These are phyloP conservation scores for Synergus laeviventris DNA, from an alignment of 2,888 invertebrate species.

Conservation along the genomic window DNA sequence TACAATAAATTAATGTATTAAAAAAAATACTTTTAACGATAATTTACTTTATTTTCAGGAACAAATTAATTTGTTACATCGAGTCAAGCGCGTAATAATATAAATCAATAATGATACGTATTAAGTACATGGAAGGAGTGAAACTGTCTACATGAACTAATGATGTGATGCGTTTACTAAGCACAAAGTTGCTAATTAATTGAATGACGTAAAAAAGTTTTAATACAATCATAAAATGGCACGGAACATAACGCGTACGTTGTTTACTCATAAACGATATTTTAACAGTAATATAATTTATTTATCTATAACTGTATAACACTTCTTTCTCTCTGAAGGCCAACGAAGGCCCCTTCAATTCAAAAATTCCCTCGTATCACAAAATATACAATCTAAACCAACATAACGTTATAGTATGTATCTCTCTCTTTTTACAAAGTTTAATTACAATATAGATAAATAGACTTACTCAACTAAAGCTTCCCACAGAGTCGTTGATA, in stretches of 20 bases:
- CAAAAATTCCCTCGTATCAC: constrained; percentile 65
- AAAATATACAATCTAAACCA: constrained; percentile 71
- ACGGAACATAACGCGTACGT: constrained; percentile 59
- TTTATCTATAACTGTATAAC: constrained; percentile 44
- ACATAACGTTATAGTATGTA: constrained; percentile 61
- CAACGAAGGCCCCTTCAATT: constrained; percentile 19
- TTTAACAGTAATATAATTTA: constrained; percentile 60
- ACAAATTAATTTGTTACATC: constrained; percentile 70
- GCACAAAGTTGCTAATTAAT: constrained; percentile 38
- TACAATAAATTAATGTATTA: not conserved
- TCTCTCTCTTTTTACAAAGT: constrained; percentile 53
- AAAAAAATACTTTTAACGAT: constrained; percentile 56
- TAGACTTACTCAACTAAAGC: constrained; percentile 27
- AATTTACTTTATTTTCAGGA: constrained; percentile 67
- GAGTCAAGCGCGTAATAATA: constrained; percentile 58
- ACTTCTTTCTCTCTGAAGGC: constrained; percentile 45
- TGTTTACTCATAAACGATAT: constrained; percentile 62
- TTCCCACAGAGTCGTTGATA: constrained; percentile 6
- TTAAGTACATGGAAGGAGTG: constrained; percentile 10
- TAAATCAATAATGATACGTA: constrained; percentile 44
- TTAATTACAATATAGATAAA: constrained; percentile 53
- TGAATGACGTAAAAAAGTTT: constrained; percentile 53
- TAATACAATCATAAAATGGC: constrained; percentile 63
- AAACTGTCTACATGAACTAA: constrained; percentile 2
- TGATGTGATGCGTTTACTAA: constrained; percentile 36